Conservation (phyloP, 2,113 vertebrate genomes). For the Cairina moschata region DNA sequence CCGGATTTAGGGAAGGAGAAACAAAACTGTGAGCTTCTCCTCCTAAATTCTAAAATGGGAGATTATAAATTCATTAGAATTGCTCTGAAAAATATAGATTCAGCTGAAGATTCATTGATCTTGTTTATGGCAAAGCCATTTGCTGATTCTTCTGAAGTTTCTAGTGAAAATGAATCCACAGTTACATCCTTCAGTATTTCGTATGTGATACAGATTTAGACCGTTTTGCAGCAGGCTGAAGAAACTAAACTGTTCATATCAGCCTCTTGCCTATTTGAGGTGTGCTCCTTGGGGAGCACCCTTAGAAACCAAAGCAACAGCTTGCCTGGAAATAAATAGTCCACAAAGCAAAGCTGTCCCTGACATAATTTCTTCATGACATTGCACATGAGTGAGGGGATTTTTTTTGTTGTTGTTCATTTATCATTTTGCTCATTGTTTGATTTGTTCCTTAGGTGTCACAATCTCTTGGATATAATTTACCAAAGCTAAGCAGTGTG, state of each 20-base stretch:
- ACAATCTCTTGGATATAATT: not conserved
- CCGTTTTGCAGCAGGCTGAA: not conserved
- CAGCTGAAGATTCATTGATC: not conserved
- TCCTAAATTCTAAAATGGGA: not conserved
- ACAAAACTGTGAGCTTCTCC: not conserved
- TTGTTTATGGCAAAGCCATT: not conserved
- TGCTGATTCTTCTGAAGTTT: not conserved
- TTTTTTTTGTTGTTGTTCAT: not conserved
- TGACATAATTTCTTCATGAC: not conserved
- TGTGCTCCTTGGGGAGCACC: not conserved
- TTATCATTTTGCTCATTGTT: not conserved
- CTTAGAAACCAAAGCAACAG: not conserved
- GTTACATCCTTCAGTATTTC: not conserved
- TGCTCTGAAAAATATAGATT: not conserved
- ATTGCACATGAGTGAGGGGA: not conserved
- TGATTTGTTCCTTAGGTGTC: not conserved
- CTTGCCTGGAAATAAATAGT: not conserved
- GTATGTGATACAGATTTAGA: not conserved
- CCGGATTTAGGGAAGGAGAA: not conserved
- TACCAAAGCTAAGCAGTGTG: not conserved
- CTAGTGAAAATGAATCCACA: not conserved
- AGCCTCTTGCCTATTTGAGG: not conserved
- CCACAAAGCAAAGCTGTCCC: not conserved
- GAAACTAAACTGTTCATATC: not conserved
- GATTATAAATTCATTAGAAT: not conserved